A percentile compares a stretch with the other conserved stretches of the same genome.
Conservation (phyloP, 2,113 vertebrate genomes). For the Dicerorhinus sumatrensis region DNA sequence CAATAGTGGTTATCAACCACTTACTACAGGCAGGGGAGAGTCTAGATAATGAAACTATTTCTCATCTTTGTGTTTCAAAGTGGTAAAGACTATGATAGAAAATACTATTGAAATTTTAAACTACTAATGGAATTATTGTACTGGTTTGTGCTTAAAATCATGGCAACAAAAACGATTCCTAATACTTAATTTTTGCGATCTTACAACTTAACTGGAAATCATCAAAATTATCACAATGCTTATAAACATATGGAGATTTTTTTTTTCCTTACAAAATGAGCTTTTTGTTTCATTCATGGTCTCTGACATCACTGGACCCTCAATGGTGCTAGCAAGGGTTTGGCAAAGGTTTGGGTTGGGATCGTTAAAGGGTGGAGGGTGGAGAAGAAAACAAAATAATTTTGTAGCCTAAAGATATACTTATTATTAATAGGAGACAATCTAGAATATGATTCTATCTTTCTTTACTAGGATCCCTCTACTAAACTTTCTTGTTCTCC, state of each 20-base stretch:
- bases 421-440: background rate
- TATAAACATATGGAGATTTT: background rate
- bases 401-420: background rate
- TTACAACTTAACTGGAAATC: background rate
- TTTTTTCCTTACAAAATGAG: background rate
- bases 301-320: background rate
- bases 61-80: conserved; percentile 17
- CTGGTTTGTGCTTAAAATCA: conserved; percentile 20
- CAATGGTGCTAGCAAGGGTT: background rate
- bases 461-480: background rate
- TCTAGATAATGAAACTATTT: background rate
- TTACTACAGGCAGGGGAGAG: background rate
- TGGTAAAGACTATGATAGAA: conserved; percentile 6
- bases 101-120: conserved; percentile 13
- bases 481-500: background rate
- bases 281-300: background rate
- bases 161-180: background rate
- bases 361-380: background rate
- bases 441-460: background rate
- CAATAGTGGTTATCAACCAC: background rate
- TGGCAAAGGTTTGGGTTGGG: background rate
- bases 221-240: background rate
- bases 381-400: background rate
- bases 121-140: background rate
- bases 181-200: background rate